A percentile compares a stretch with the other conserved stretches of the same genome.
Evolutionary conservation across 2,797 vertebrate species (phyloP).

Genomic region (Cyclura pinguis): DNA sequence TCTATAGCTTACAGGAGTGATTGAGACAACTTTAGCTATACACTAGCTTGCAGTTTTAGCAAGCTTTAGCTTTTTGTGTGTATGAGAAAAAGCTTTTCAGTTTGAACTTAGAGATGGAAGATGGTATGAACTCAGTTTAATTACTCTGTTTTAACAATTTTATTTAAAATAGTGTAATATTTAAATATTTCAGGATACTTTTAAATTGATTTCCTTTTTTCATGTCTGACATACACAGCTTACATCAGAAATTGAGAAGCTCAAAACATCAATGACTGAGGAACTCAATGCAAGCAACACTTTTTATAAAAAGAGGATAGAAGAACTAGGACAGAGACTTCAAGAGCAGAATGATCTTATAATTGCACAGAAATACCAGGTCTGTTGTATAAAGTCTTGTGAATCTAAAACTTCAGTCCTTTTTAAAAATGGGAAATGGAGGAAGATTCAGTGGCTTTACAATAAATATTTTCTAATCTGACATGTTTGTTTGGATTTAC

Average conservation of each 20-base stretch:
- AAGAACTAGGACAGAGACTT: constrained; percentile 84
- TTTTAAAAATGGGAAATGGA: background rate
- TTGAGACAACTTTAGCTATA: background rate
- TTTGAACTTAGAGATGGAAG: background rate
- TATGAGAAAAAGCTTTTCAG: background rate
- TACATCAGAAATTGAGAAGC: constrained; percentile 82
- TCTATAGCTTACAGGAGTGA: background rate
- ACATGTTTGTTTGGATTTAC: no score
- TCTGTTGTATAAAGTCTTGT: constrained; percentile 55
- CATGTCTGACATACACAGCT: constrained; percentile 76
- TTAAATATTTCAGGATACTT: background rate
- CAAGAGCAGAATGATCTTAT: constrained; percentile 88
- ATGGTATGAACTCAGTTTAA: no score
- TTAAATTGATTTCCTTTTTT: constrained; percentile 11
- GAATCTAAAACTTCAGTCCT: constrained; percentile 3
- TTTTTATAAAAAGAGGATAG: constrained; percentile 82
- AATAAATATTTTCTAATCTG: constrained; percentile 14
- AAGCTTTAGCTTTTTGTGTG: background rate
- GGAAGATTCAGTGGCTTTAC: background rate
- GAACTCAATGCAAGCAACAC: constrained; percentile 78
- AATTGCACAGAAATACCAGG: constrained; percentile 85
- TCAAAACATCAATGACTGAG: constrained; percentile 80
- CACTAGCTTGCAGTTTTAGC: background rate
- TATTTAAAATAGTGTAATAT: background rate
- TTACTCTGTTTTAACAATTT: background rate